Base-by-base conservation (phyloP, 2,888 invertebrate genomes). In the Harpalus rufipes region DNA sequence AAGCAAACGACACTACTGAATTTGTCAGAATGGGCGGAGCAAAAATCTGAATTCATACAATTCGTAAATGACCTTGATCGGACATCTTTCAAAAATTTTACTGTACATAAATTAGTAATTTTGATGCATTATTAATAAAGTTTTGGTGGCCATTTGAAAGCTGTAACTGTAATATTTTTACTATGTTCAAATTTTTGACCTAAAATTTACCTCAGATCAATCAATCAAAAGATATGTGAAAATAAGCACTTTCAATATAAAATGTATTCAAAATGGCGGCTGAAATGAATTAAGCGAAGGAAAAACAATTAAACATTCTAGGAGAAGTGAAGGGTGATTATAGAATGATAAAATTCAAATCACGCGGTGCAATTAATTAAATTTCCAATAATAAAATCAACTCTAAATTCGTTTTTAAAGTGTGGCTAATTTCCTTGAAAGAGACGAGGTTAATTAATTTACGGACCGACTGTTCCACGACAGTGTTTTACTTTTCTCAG, bases 391-490 rank as follows among this genome's bases (percentile, higher is more conserved):
- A 76, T 76, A 76, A 76, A 76, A 76, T 51, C 76, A 56, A 51
- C 18, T 76, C 44, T 76, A 76, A 51, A 51, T 44, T 44, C 25
- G 76, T 51, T 76, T 76, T 76, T 76, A 76, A 76, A 44, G 18
- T 44, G 76, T 25, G 76, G 41, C 51, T 76, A 76, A 76, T 76
- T 76, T 76, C 14, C 16, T 18, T 76, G 25, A 56, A 44, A 76
- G 76, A 51, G 76, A 56, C 76, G 76, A 51, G 44, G 76, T 76
- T 76, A 76, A 76, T 76, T 76, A 76, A 76, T 76, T 76, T 76
- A 76, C 51, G 76, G 44, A 51, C 44, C 76, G n/a, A 76, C 21
- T 76, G 76, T 76, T 76, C 76, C 51, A 21, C 76, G 76, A 76
- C 76, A 76, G 12, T 76, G 76, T 76, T 76, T 76, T 76, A 76